Percentiles rank a stretch among this genome's conserved stretches.
These are phyloP conservation scores for Bhutanitis thaidina DNA, from an alignment of 2,888 invertebrate species.

Conservation along the genomic window DNA sequence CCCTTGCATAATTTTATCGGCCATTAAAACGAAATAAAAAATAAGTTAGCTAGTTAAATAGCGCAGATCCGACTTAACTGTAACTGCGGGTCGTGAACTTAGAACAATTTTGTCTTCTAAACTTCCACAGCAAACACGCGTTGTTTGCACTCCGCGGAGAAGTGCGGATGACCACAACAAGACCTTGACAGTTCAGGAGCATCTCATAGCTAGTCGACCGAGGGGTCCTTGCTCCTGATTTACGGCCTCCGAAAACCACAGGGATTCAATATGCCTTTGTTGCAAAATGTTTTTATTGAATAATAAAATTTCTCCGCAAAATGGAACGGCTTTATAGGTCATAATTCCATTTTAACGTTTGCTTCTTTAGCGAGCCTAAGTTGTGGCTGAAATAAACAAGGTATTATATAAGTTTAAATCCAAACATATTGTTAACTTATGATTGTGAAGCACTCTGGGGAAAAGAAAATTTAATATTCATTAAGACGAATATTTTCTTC, in stretches of 20 bases:
- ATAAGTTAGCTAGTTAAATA: too few relatives aligned
- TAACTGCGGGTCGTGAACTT: slow-evolving; percentile 10
- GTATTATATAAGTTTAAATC: slow-evolving; percentile 9
- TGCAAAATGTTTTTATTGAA: slow-evolving; percentile 72
- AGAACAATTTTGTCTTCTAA: slow-evolving; percentile 26
- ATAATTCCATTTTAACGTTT: slow-evolving; percentile 64
- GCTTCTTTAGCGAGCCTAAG: slow-evolving; percentile 30
- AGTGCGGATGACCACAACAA: slow-evolving; percentile 60
- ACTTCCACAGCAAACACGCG: slow-evolving; percentile 28
- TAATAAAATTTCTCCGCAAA: slow-evolving; percentile 74
- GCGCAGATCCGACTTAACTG: neutral
- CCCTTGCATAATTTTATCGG: too few relatives aligned
- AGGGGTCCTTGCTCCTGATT: slow-evolving; percentile 74
- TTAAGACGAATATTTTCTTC: too few relatives aligned
- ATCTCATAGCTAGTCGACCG: slow-evolving; percentile 40
- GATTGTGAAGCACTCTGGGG: neutral
- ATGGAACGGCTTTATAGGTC: slow-evolving; percentile 73
- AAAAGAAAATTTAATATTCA: too few relatives aligned
- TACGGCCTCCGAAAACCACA: slow-evolving; percentile 73
- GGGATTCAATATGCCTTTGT: slow-evolving; percentile 75
- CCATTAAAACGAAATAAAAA: too few relatives aligned
- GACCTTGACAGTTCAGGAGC: slow-evolving; percentile 76
- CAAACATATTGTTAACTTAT: neutral
- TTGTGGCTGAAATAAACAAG: slow-evolving; percentile 30
- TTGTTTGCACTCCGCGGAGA: slow-evolving; percentile 50